Evolutionary conservation across 2,113 vertebrate species (phyloP), one percentile per base, ranked within the genome.

Genomic region (Lagopus muta): DNA sequence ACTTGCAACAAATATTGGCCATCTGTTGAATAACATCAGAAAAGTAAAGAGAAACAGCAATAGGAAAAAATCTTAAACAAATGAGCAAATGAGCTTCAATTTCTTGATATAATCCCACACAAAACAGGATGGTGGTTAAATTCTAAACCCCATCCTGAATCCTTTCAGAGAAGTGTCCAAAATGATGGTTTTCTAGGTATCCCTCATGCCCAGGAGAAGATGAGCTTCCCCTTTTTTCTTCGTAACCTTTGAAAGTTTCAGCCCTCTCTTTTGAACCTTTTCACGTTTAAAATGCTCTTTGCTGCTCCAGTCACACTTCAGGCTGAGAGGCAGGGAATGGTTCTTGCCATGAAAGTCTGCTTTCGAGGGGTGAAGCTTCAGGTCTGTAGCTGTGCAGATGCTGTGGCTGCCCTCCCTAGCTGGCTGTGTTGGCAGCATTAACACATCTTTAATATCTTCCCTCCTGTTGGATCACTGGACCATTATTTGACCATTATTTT

Each of bases 1-100:
- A 90, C 40, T 86, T 72, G 38, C 48, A 78, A 82, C 24, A 93
- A 88, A 75, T 78, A 78, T 9, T 79, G n/a, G 43, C 58, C 75
- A 82, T 91, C 93, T 89, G 78, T 86, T 95, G 73, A 8, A 50
- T 60, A 89, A 82, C 78, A 60, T 71, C 73, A 82, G 92, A 85
- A 79, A 82, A 89, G 78, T 58, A 55, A 87, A 76, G 75, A 91
- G 48, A 88, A 94, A 93, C 60, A 66, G 71, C 38, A 89, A 48
- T 58, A 72, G 58, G 40, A 57, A 75, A 64, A 64, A 61, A 84
- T 3, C 12, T 79, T 75, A 71, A 72, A 58, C 17, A 58, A n/a
- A 79, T 85, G 67, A 69, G 64, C 18, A 61, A 88, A 93, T 34
- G 10, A n/a, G 78, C 22, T 52, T 82, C 25, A 11, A 16, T 82